Evolutionary conservation across 2,888 invertebrate species (phyloP).

Genomic region (Melinopterus prodromus): DNA sequence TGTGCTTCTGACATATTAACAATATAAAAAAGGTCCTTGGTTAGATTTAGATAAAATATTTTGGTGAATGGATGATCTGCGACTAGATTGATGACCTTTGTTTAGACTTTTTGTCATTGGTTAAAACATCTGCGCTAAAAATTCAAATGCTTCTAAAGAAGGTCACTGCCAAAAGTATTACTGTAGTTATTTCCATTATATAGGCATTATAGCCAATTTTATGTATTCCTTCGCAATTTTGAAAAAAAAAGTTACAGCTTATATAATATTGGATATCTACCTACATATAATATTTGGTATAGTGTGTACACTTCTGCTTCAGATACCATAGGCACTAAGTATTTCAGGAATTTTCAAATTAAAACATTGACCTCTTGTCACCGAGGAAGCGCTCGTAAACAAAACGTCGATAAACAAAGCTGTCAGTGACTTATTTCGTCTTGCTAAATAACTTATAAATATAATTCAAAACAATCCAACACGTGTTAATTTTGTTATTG

Average conservation of each 20-base stretch:
- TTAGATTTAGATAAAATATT: neutral
- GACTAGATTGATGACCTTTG: neutral
- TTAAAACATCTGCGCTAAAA: neutral
- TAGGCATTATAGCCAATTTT: too few species aligned
- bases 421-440: neutral
- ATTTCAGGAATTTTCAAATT: too few species aligned
- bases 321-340: too few species aligned
- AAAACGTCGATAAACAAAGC: too few species aligned
- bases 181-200: neutral
- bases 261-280: too few species aligned
- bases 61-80: neutral
- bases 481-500: neutral
- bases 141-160: neutral
- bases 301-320: too few species aligned
- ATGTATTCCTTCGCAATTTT: too few species aligned
- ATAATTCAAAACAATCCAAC: neutral
- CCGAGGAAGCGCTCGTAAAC: too few species aligned
- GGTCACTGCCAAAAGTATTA: neutral
- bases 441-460: neutral
- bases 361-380: too few species aligned
- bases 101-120: neutral
- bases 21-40: neutral
- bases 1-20: too few species aligned
- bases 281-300: too few species aligned
- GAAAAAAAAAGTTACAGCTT: too few species aligned